Percentiles rank a stretch among this genome's conserved stretches.
These are phyloP conservation scores for Oxycera nigricornis DNA, from an alignment of 2,888 invertebrate species.

Conservation along the genomic window DNA sequence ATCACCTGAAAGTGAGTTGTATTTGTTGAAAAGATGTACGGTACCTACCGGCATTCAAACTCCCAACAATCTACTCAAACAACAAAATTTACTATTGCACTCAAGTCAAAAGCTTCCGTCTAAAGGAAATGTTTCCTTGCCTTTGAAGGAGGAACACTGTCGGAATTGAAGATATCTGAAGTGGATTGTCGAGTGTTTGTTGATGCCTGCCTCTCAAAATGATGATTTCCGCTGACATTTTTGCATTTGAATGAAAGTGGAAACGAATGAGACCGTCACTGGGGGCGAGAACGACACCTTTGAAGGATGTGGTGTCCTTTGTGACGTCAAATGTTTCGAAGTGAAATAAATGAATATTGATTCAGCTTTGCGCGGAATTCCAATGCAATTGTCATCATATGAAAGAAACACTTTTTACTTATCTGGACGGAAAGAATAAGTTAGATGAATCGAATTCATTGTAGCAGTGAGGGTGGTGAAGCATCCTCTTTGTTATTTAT, in stretches of 20 bases:
- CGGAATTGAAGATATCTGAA: conserved; percentile 25
- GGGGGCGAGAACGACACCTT: background rate
- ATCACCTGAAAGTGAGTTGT: background rate
- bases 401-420: too few species aligned
- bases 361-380: too few species aligned
- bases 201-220: conserved; percentile 16
- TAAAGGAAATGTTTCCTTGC: conserved; percentile 21
- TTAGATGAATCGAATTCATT: too few species aligned
- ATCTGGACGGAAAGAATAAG: too few species aligned
- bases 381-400: too few species aligned
- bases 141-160: background rate
- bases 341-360: too few species aligned
- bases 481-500: too few species aligned
- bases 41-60: background rate
- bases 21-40: background rate
- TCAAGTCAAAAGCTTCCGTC: conserved; percentile 29
- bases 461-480: too few species aligned
- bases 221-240: conserved; percentile 33
- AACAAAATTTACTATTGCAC: conserved; percentile 18
- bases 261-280: background rate
- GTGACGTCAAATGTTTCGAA: too few species aligned
- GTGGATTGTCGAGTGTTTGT: conserved; percentile 21
- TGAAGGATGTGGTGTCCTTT: too few species aligned
- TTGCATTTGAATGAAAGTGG: conserved; percentile 16
- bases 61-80: background rate